These are phyloP conservation scores for Fissipunctia ypsillon DNA, from an alignment of 2,888 invertebrate species.

Conservation along the genomic window DNA sequence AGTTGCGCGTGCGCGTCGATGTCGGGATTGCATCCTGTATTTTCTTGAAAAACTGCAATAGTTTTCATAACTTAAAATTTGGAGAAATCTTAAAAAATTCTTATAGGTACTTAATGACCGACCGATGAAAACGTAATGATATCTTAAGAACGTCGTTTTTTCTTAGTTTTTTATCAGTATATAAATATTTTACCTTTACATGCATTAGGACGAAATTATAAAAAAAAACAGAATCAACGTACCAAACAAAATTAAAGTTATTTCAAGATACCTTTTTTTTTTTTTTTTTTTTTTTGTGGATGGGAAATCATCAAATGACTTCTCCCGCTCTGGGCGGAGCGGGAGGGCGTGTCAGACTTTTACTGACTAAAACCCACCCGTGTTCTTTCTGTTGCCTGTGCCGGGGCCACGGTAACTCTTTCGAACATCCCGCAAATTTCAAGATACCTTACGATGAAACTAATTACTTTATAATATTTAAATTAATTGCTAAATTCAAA, in stretches of 20 bases:
- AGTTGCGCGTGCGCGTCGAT: neutral
- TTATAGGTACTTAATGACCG: no score
- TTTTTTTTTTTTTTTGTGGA: no score
- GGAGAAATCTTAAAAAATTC: neutral
- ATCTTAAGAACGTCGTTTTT: neutral
- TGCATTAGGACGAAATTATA: no score
- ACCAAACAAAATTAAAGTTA: neutral
- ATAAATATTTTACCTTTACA: neutral
- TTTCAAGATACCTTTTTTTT: constrained; percentile 8
- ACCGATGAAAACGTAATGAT: neutral
- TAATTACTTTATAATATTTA: constrained; percentile 39
- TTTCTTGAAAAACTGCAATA: neutral
- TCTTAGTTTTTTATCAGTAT: neutral
- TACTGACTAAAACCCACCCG: no score
- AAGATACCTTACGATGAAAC: constrained; percentile 7
- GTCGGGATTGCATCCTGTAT: neutral
- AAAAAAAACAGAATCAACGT: neutral
- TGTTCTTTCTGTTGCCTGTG: no score
- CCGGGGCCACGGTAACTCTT: no score
- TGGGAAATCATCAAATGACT: no score
- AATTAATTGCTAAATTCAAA: constrained; percentile 37
- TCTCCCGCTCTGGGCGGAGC: no score
- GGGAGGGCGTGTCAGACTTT: no score
- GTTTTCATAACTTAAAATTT: neutral
- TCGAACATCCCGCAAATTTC: no score